Percentiles rank a stretch among this genome's conserved stretches.
Conservation (phyloP, 2,797 vertebrate species). For the Ctenopoma kingsleyae region DNA sequence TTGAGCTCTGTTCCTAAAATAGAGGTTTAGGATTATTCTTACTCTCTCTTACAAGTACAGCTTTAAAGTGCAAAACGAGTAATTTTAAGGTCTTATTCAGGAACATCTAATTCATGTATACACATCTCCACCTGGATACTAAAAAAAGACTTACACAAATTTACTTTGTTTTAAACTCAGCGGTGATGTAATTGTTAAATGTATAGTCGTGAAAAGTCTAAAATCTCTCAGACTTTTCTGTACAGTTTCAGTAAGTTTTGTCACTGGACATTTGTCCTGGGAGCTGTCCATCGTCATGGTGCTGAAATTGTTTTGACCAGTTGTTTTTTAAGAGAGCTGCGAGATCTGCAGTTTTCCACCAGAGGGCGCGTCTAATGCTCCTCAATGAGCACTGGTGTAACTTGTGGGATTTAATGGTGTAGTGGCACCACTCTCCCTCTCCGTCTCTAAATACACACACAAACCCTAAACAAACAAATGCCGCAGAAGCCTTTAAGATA, state of each 20-base stretch:
- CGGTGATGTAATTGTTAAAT: not conserved
- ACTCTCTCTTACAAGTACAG: not conserved
- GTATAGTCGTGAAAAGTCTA: not conserved
- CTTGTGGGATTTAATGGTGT: not conserved
- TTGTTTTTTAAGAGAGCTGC: not conserved
- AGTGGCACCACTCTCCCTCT: not conserved
- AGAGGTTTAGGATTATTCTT: not conserved
- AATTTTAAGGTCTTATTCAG: not conserved
- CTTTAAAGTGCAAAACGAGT: not conserved
- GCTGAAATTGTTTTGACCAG: slow-evolving; percentile 59
- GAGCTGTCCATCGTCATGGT: slow-evolving; percentile 69
- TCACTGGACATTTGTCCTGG: slow-evolving; percentile 5
- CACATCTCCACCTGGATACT: not conserved
- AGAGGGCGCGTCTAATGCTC: slow-evolving; percentile 45
- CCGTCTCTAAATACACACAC: not conserved
- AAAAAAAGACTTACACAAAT: not conserved
- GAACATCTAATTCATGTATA: not conserved
- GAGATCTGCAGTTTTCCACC: slow-evolving; percentile 25
- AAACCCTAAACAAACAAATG: not conserved
- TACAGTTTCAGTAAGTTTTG: not conserved
- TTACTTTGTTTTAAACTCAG: not conserved
- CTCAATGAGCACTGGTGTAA: not conserved
- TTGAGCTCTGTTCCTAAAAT: slow-evolving; percentile 23
- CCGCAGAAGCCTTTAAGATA: too few relatives aligned
- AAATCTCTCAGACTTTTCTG: not conserved